These are phyloP conservation scores for Drosophila fuyamai DNA, from an alignment of 1,140 invertebrate genomes.

Conservation along the genomic window DNA sequence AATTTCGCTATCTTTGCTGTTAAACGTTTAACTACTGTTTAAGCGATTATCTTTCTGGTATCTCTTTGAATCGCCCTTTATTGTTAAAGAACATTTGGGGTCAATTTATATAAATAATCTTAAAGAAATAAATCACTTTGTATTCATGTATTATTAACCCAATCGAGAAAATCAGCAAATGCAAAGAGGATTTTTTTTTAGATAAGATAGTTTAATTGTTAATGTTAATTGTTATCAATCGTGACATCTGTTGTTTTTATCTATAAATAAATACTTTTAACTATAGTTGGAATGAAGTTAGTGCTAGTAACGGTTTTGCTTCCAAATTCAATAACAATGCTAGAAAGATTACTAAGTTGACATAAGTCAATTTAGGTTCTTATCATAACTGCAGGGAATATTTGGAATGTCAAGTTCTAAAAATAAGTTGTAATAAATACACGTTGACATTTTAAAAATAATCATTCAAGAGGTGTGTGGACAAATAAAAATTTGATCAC, in stretches of 20 bases:
- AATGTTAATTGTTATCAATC: not conserved
- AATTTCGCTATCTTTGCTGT: slow-evolving; percentile 2
- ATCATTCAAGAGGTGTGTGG: not conserved
- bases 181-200: no score
- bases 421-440: not conserved
- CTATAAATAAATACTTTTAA: not conserved
- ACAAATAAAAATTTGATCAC: not conserved
- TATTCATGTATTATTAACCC: not conserved
- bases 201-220: no score
- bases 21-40: slow-evolving; percentile 1
- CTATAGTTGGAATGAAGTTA: not conserved
- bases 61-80: not conserved
- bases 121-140: no score
- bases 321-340: not conserved
- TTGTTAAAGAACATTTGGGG: not conserved
- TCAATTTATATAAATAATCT: no score
- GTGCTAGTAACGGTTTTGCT: not conserved
- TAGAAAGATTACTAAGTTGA: not conserved
- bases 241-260: slow-evolving; percentile 5
- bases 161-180: not conserved
- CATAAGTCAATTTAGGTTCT: not conserved
- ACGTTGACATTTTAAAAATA: not conserved
- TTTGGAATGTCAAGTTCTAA: not conserved
- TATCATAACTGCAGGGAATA: not conserved
- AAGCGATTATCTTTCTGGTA: slow-evolving; percentile 16